Percentiles rank a stretch among this genome's conserved stretches.
phyloP scores from a whole-genome alignment of 2,888 invertebrate species.

The Galerucella calmariensis region DNA sequence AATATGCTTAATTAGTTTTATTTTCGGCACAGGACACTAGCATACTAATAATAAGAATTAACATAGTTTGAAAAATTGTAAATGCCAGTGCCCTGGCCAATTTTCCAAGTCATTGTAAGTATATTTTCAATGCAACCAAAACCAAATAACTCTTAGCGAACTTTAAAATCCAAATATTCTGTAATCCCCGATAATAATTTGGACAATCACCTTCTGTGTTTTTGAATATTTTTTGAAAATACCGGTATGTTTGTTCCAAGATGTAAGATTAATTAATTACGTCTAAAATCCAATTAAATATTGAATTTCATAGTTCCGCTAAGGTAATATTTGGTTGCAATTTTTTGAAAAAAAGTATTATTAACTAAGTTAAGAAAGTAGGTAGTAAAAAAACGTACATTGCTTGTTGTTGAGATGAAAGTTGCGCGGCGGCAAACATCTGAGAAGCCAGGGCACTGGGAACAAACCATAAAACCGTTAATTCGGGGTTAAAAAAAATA shows the following conservation, averaged over 20 bases:
- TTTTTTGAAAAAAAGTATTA: constrained; percentile 24
- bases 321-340: constrained; percentile 32
- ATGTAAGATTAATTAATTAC: background rate
- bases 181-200: background rate
- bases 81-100: constrained; percentile 92
- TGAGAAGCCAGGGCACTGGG: constrained; percentile 97
- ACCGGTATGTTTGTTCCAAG: background rate
- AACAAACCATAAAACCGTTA: constrained; percentile 68
- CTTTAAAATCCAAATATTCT: background rate
- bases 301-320: background rate
- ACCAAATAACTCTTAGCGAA: constrained; percentile 12
- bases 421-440: constrained; percentile 93
- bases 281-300: background rate
- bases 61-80: constrained; percentile 35
- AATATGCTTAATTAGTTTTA: constrained; percentile 20
- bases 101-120: constrained; percentile 34
- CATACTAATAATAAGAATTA: constrained; percentile 54
- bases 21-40: constrained; percentile 65
- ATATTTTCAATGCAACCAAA: constrained; percentile 28
- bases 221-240: background rate
- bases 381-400: constrained; percentile 77
- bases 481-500: constrained; percentile 50
- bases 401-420: constrained; percentile 92
- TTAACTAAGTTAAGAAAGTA: constrained; percentile 27
- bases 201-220: background rate